Base-by-base conservation (phyloP, 2,113 vertebrate species). In the Butastur rufipennis region DNA sequence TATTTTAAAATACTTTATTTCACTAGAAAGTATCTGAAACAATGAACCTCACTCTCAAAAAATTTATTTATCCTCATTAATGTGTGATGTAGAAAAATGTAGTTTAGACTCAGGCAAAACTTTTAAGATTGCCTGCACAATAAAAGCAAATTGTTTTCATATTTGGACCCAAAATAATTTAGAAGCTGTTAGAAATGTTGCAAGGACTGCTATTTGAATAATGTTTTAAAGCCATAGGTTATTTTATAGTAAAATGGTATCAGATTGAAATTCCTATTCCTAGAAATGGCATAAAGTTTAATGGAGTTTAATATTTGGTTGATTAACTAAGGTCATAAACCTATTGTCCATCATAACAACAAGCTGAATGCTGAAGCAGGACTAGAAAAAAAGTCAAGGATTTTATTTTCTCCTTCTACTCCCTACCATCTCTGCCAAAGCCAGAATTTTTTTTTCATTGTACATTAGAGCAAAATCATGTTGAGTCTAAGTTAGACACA, bases 91-190 rank as follows among this genome's bases (percentile, higher is more conserved):
- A 73, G 53, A 84, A 88, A 88, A 83, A 36, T 48, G 38, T 7
- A 22, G 25, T 53, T 92, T 58, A 75, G 50, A 65, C 3, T 55
- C 10, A 47, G 7, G 10, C 2, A 86, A 88, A 86, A 75, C 2
- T 40, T 68, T 66, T 56, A 50, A 72, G 13, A 38, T 23, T 87
- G 3, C 1, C 1, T 6, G 5, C 4, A 23, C 0, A 2, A n/a
- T 18, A 61, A 83, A 68, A 31, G 2, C 1, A 52, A 85, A 36
- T 53, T 50, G 2, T 16, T 43, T 31, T 66, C 6, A 31, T 62
- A 40, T 74, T 77, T 81, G 91, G 14, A 85, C 25, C 8, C 18
- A 36, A 78, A 68, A 15, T 40, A 72, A 8, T 53, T 82, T 43
- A 71, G 26, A 81, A 81, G 6, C 4, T 36, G 1, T 36, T 88